Evolutionary conservation across 2,888 invertebrate genomes (phyloP).

Genomic region (Lithophane leautieri): DNA sequence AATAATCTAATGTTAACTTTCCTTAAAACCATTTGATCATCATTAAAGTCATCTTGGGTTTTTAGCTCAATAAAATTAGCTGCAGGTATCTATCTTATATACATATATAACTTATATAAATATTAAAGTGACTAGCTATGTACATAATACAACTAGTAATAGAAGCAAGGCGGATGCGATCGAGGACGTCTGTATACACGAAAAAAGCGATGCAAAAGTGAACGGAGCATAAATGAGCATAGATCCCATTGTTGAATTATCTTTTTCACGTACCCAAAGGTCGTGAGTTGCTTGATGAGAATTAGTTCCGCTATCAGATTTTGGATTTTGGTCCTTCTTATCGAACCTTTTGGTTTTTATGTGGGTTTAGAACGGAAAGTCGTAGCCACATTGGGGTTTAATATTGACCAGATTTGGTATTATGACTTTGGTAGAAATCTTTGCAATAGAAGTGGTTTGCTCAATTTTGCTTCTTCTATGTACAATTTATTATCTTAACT

Average conservation of each 20-base stretch:
- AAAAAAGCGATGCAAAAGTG: constrained; percentile 78
- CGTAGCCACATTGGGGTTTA: not conserved
- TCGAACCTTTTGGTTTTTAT: not conserved
- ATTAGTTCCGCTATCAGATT: constrained; percentile 67
- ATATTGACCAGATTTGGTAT: not conserved
- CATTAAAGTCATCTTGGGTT: not conserved
- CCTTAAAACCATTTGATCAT: not conserved
- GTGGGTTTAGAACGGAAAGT: constrained; percentile 12
- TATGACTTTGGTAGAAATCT: not conserved
- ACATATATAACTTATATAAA: constrained; percentile 21
- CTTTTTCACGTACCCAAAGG: constrained; percentile 67
- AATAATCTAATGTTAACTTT: not conserved
- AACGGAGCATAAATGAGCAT: constrained; percentile 72
- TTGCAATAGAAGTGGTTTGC: not conserved
- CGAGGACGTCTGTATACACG: constrained; percentile 74
- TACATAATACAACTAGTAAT: constrained; percentile 54
- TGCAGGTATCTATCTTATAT: constrained; percentile 13
- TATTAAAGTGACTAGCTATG: constrained; percentile 19
- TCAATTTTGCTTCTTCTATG: not conserved
- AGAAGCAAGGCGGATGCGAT: constrained; percentile 73
- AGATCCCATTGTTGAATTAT: constrained; percentile 75
- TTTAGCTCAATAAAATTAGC: not conserved
- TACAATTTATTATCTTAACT: not conserved
- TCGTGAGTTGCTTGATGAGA: constrained; percentile 69
- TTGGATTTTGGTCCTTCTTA: constrained; percentile 41